Evolutionary conservation across 2,888 invertebrate species (phyloP).

Genomic region (Ametastegia equiseti): DNA sequence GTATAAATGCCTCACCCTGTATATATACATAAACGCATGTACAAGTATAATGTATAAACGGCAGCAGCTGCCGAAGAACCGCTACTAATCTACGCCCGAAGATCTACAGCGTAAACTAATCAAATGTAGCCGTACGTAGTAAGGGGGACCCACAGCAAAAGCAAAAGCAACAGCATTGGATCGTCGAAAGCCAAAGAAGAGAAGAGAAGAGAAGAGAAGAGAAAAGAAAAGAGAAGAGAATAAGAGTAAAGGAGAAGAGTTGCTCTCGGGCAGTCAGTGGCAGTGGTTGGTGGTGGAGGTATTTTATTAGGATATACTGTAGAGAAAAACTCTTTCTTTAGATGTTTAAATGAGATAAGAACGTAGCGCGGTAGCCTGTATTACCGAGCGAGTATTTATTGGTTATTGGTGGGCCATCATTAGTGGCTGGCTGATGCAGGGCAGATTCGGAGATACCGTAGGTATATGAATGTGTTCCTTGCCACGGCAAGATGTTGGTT

Average conservation of each 20-base stretch:
- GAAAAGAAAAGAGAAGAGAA: neutral
- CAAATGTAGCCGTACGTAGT: slow-evolving; percentile 34
- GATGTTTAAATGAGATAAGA: slow-evolving; percentile 68
- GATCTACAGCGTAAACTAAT: slow-evolving; percentile 38
- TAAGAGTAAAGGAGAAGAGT: neutral
- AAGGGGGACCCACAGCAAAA: neutral
- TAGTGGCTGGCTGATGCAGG: slow-evolving; percentile 68
- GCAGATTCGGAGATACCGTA: slow-evolving; percentile 66
- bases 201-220: too few relatives aligned
- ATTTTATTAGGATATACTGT: slow-evolving; percentile 53
- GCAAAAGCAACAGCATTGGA: neutral
- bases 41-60: slow-evolving; percentile 23
- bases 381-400: slow-evolving; percentile 72
- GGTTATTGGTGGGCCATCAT: slow-evolving; percentile 75
- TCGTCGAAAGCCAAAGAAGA: neutral
- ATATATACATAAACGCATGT: too few relatives aligned
- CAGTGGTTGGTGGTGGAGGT: slow-evolving; percentile 51
- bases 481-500: neutral
- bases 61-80: slow-evolving; percentile 40
- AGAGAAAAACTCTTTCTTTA: slow-evolving; percentile 53
- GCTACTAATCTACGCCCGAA: slow-evolving; percentile 36
- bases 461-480: slow-evolving; percentile 38
- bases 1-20: too few relatives aligned
- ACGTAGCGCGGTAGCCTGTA: slow-evolving; percentile 72
- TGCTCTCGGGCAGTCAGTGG: slow-evolving; percentile 1